These are phyloP conservation scores for Coecobrya sp. DNA, from an alignment of 2,888 invertebrate genomes.

Conservation along the genomic window DNA sequence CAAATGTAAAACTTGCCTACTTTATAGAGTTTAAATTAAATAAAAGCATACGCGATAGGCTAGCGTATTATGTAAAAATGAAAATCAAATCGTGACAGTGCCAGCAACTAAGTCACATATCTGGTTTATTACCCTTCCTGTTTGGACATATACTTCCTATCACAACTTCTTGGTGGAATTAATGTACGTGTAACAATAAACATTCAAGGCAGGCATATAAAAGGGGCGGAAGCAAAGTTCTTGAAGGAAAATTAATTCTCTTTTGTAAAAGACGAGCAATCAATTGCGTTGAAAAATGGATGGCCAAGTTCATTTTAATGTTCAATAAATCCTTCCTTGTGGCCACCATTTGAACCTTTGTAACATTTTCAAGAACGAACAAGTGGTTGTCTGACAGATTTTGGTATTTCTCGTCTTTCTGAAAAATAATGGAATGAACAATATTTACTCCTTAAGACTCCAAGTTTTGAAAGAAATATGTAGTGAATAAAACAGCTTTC, in stretches of 20 bases:
- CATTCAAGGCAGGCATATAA: not conserved
- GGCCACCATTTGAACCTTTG: too few relatives aligned
- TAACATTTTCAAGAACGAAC: too few relatives aligned
- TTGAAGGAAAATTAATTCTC: not conserved
- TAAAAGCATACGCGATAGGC: not conserved
- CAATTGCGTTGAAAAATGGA: too few relatives aligned
- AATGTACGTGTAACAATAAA: not conserved
- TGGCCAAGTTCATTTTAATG: too few relatives aligned
- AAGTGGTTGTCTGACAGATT: too few relatives aligned
- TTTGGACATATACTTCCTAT: not conserved
- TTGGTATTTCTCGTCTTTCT: too few relatives aligned
- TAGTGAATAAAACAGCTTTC: too few relatives aligned
- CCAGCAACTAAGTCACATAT: not conserved
- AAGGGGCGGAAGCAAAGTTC: not conserved
- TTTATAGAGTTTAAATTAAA: slow-evolving; percentile 25
- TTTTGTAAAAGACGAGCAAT: not conserved
- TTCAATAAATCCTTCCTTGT: too few relatives aligned
- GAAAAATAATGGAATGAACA: too few relatives aligned
- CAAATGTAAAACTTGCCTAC: slow-evolving; percentile 34
- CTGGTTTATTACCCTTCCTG: not conserved
- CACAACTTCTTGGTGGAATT: not conserved
- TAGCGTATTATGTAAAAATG: not conserved
- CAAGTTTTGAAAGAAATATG: too few relatives aligned
- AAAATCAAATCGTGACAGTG: not conserved
- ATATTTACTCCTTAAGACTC: too few relatives aligned